Evolutionary conservation across 2,113 vertebrate species (phyloP), one percentile per base, ranked within the genome.

Genomic region (Chiloscyllium plagiosum): DNA sequence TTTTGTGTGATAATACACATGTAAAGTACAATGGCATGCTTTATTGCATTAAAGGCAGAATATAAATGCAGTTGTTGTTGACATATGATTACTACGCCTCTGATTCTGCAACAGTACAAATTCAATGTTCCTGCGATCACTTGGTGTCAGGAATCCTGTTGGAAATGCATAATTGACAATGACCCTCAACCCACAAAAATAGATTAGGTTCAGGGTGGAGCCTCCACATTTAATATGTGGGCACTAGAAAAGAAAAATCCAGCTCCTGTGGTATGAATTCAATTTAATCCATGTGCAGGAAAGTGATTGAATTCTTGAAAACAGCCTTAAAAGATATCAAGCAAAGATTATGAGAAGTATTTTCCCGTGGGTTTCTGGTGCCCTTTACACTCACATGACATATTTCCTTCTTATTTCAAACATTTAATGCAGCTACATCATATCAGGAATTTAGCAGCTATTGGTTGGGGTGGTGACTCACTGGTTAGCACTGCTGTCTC

Each of bases 301-400:
- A 94, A 22, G 50, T 10, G 5, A 72, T 22, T 47, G 66, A 90
- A 94, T 68, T 94, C 37, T 68, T 29, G 61, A 92, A 29, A 94
- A 70, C 66, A 95, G 89, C 93, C 94, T 89, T 96, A 95, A 95
- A 61, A 78, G 87, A 95, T 61, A 69, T 86, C n/a, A 47, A 96
- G 95, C 95, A 96, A 95, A 70, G 96, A 96, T 96, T 95, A 96
- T 96, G 96, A 96, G 92, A 52, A 96, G 95, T 97, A 97, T 97
- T 98, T 98, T 98, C 98, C 97, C 98, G 97, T 97, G 97, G 97
- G 97, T 96, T 97, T 97, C 97, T 97, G 96, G 96, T 97, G 97
- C 97, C 96, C 96, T 97, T 96, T 96, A 96, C 96, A 96, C 96
- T 97, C 96, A 97, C 97, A 94, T 89, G 86, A 89, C 86, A 22